Evolutionary conservation across 2,888 invertebrate genomes (phyloP).

Genomic region (Pinctada fucata): DNA sequence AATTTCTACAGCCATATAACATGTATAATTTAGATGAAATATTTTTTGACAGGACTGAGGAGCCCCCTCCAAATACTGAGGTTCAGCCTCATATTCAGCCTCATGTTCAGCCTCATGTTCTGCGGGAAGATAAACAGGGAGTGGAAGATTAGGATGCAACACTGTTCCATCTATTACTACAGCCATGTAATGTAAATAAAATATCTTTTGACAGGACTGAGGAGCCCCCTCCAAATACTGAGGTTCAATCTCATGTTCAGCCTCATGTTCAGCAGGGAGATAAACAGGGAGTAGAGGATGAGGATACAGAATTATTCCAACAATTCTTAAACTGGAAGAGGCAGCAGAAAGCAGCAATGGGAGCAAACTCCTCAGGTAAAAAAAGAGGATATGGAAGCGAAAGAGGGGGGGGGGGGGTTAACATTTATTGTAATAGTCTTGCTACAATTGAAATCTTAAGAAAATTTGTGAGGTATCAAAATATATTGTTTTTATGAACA

Average conservation of each 20-base stretch:
- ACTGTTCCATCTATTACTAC: no score
- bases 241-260: no score
- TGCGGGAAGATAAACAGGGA: no score
- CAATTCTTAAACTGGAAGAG: slow-evolving; percentile 32
- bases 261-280: not conserved
- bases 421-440: not conserved
- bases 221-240: not conserved
- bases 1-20: no score
- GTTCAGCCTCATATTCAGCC: no score
- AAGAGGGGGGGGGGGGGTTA: not conserved
- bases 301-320: slow-evolving; percentile 30
- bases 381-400: not conserved
- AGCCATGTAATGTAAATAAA: no score
- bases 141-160: no score
- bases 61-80: no score
- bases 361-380: slow-evolving; percentile 24
- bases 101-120: no score
- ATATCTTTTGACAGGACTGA: no score
- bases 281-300: slow-evolving; percentile 17
- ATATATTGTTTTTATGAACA: not conserved
- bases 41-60: no score
- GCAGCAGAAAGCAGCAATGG: slow-evolving; percentile 10
- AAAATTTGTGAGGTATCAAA: not conserved
- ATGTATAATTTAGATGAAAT: no score
- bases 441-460: not conserved